phyloP scores from a whole-genome alignment of 1,140 invertebrate species.

The Trissolcus basalis region DNA sequence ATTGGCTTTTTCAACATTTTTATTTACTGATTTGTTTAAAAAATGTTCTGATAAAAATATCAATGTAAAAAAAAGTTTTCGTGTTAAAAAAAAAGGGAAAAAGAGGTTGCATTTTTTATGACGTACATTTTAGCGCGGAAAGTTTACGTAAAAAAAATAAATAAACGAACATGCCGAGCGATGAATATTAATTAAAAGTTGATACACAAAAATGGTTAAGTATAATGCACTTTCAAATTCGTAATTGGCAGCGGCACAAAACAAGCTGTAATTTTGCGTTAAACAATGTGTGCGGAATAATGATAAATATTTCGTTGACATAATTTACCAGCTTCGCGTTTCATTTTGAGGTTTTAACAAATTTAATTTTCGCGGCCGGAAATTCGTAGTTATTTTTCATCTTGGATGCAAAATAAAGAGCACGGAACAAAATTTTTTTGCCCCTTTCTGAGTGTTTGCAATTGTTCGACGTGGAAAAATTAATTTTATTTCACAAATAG shows the following conservation, averaged over 20 bases:
- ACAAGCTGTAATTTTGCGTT: slow-evolving; percentile 22
- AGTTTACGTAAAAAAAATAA: slow-evolving; percentile 3
- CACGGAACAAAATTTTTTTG: too few relatives aligned
- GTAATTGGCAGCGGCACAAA: slow-evolving; percentile 17
- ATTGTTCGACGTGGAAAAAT: slow-evolving; percentile 29
- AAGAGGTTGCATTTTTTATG: slow-evolving; percentile 13
- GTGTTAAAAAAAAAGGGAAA: background rate
- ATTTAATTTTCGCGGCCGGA: too few relatives aligned
- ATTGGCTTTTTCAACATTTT: too few relatives aligned
- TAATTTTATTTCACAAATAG: slow-evolving; percentile 53
- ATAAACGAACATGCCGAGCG: slow-evolving; percentile 1
- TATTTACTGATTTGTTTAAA: too few relatives aligned
- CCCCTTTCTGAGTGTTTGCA: slow-evolving; percentile 13
- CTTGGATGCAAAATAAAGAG: too few relatives aligned
- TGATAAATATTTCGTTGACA: too few relatives aligned
- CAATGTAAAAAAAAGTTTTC: too few relatives aligned
- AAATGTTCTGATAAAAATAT: too few relatives aligned
- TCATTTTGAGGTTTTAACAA: too few relatives aligned
- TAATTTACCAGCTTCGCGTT: too few relatives aligned
- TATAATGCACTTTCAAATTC: slow-evolving; percentile 16
- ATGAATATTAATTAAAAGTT: slow-evolving; percentile 29
- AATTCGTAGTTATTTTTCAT: too few relatives aligned
- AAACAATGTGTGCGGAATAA: slow-evolving; percentile 6
- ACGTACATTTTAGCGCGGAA: background rate
- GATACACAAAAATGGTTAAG: slow-evolving; percentile 9